A percentile compares a stretch with the other conserved stretches of the same genome.
phyloP scores from a whole-genome alignment of 2,113 vertebrate genomes.

The Carassius auratus region DNA sequence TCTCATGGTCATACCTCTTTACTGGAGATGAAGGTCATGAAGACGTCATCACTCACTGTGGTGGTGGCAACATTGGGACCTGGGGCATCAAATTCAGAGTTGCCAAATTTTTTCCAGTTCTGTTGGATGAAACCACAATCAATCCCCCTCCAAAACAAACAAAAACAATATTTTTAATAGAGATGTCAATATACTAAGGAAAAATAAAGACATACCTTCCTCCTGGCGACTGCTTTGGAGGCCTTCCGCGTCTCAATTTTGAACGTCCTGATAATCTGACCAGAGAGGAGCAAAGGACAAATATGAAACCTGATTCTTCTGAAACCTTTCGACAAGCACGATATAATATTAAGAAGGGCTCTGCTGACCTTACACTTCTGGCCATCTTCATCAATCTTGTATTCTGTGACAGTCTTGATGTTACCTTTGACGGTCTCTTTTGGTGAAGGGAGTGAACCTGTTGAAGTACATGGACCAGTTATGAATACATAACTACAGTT shows the following conservation, averaged over 20 bases:
- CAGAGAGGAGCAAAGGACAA: not conserved
- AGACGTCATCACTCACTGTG: slow-evolving; percentile 94
- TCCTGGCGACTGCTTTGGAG: slow-evolving; percentile 91
- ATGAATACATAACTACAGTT: not conserved
- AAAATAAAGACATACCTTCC: slow-evolving; percentile 80
- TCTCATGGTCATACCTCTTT: slow-evolving; percentile 81
- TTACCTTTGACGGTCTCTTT: slow-evolving; percentile 93
- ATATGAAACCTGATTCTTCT: not conserved
- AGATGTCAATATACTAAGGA: not conserved
- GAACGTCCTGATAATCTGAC: slow-evolving; percentile 91
- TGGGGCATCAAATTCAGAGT: slow-evolving; percentile 87
- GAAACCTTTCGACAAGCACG: not conserved
- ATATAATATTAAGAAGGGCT: not conserved
- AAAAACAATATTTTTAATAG: not conserved
- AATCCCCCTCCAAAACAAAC: not conserved
- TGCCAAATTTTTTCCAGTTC: slow-evolving; percentile 99
- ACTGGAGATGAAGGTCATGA: slow-evolving; percentile 96
- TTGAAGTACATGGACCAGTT: not conserved
- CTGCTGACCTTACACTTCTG: slow-evolving; percentile 87
- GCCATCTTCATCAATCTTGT: slow-evolving; percentile 91
- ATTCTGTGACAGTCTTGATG: slow-evolving; percentile 92
- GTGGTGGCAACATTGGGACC: slow-evolving; percentile 95
- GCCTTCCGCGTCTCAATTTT: slow-evolving; percentile 94
- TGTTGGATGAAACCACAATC: slow-evolving; percentile 53
- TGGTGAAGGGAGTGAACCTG: slow-evolving; percentile 81